Evolutionary conservation across 37 sponge, comb jelly and placozoan species (phyloP).

Genomic region (Ephydatia muelleri): DNA sequence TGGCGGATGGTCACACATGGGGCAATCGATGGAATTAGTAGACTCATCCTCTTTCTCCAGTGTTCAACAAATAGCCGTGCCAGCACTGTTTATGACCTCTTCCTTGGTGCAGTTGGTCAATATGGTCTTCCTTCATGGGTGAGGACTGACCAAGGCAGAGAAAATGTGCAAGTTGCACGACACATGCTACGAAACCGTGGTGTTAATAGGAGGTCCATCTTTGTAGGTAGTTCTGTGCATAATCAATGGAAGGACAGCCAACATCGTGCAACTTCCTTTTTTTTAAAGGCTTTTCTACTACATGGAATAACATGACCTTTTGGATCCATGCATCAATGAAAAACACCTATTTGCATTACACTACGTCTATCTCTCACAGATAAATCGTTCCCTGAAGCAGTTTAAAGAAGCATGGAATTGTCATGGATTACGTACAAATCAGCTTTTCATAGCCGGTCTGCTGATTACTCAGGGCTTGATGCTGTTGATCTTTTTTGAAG

Average conservation of each 20-base stretch:
- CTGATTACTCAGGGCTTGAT: conserved; percentile 2
- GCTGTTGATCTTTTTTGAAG: not conserved
- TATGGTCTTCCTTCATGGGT: conserved; percentile 60
- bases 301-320: conserved; percentile 34
- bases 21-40: not conserved
- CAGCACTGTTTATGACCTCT: too few species aligned
- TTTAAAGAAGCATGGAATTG: conserved; percentile 55
- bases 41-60: conserved; percentile 3
- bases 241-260: conserved; percentile 68
- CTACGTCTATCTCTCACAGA: conserved; percentile 37
- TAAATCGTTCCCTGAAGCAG: conserved; percentile 34
- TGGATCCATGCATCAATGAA: conserved; percentile 31
- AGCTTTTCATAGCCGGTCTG: conserved; percentile 18
- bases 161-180: conserved; percentile 44
- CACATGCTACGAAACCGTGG: conserved; percentile 59
- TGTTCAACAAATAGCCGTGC: conserved; percentile 59
- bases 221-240: conserved; percentile 55
- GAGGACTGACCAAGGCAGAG: conserved; percentile 48
- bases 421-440: conserved; percentile 46
- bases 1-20: too few species aligned
- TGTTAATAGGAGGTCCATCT: conserved; percentile 17
- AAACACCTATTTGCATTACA: conserved; percentile 50
- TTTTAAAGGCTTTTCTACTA: conserved; percentile 61
- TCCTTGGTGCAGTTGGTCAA: conserved; percentile 23
- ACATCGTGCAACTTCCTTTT: conserved; percentile 45